Evolutionary conservation across 2,113 vertebrate genomes (phyloP).

Genomic region (Aegithalos caudatus): DNA sequence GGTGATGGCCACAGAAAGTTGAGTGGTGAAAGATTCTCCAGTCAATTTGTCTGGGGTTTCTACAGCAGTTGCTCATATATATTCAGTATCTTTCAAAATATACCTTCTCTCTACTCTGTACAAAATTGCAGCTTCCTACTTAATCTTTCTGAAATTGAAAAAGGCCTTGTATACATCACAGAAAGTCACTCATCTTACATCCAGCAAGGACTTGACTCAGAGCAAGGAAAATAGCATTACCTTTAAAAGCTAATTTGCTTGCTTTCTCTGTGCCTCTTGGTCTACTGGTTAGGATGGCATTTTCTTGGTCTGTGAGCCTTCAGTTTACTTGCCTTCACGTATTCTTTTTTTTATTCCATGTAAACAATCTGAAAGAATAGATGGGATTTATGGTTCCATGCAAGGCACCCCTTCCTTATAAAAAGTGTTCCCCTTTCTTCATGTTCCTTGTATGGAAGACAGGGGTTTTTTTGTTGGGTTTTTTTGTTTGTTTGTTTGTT

Average conservation of each 20-base stretch:
- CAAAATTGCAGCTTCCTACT: not conserved
- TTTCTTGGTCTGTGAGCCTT: not conserved
- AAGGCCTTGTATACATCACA: not conserved
- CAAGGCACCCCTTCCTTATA: not conserved
- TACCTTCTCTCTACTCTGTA: not conserved
- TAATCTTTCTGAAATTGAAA: not conserved
- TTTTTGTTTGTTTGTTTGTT: no score
- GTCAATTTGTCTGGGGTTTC: not conserved
- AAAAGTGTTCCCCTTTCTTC: not conserved
- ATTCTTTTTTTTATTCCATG: not conserved
- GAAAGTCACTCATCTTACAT: not conserved
- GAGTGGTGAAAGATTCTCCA: conserved; percentile 3
- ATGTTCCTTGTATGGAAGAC: not conserved
- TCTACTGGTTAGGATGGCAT: not conserved
- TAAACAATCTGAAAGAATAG: not conserved
- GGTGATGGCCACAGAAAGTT: conserved; percentile 40
- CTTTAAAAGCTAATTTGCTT: not conserved
- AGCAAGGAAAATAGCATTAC: not conserved
- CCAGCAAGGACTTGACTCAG: not conserved
- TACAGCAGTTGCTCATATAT: not conserved
- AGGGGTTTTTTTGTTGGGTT: no score
- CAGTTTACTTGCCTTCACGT: not conserved
- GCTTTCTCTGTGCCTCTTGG: not conserved
- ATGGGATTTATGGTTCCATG: not conserved
- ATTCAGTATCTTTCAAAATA: not conserved